Conservation (phyloP, 1,140 invertebrate species). For the Diorhabda elongata region DNA sequence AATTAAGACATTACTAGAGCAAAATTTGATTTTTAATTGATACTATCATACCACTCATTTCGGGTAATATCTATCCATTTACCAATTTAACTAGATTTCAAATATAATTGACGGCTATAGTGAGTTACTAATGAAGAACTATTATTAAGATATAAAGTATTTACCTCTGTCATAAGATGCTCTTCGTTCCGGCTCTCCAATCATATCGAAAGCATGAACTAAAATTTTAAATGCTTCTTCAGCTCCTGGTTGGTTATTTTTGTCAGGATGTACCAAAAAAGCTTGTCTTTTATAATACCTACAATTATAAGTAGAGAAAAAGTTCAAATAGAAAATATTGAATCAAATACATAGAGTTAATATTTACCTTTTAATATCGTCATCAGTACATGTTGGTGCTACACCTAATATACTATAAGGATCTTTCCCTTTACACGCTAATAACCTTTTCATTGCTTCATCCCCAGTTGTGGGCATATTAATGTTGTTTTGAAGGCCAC, state of each 20-base stretch:
- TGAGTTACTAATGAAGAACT: no score
- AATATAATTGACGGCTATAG: no score
- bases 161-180: slow-evolving; percentile 45
- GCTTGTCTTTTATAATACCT: slow-evolving; percentile 89
- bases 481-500: slow-evolving; percentile 73
- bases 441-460: slow-evolving; percentile 87
- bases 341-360: not conserved
- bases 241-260: slow-evolving; percentile 89
- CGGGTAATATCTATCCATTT: no score
- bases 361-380: slow-evolving; percentile 73
- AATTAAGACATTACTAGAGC: no score
- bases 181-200: slow-evolving; percentile 73
- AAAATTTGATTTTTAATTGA: no score
- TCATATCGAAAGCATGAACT: slow-evolving; percentile 89
- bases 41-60: no score
- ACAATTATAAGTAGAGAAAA: not conserved
- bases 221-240: slow-evolving; percentile 95
- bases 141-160: not conserved
- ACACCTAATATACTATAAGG: slow-evolving; percentile 74
- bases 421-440: slow-evolving; percentile 92
- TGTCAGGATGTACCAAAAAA: slow-evolving; percentile 91
- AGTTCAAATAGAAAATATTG: not conserved
- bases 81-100: no score
- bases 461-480: slow-evolving; percentile 83
- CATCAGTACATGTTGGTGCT: slow-evolving; percentile 78